Evolutionary conservation across 2,113 vertebrate genomes (phyloP).

Genomic region (Ascaphus truei): DNA sequence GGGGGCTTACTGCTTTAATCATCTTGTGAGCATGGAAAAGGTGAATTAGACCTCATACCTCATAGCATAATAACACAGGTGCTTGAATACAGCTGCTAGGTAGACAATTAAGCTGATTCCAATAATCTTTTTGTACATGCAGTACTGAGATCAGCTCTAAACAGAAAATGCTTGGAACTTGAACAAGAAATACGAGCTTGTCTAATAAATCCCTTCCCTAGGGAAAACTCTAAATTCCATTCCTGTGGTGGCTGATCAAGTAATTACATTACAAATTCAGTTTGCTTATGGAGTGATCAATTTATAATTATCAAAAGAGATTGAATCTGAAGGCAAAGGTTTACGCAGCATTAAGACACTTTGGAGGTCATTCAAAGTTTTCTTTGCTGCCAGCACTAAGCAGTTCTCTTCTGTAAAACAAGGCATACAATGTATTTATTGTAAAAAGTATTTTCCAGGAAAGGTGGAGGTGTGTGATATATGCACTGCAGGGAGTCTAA

Average conservation of each 20-base stretch:
- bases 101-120: not conserved
- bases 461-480: no score
- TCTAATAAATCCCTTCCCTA: not conserved
- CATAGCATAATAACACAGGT: not conserved
- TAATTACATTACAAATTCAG: constrained; percentile 35
- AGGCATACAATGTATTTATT: no score
- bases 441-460: no score
- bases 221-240: not conserved
- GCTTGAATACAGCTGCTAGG: no score
- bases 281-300: constrained; percentile 23
- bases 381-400: not conserved
- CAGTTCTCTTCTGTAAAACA: no score
- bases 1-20: no score
- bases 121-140: not conserved
- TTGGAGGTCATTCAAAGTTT: not conserved
- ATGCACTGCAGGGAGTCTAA: no score
- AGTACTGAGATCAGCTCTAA: no score
- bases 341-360: not conserved
- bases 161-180: no score
- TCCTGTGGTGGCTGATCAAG: constrained; percentile 8
- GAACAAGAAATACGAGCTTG: no score
- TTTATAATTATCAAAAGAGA: constrained; percentile 34
- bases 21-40: no score
- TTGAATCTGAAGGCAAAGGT: not conserved
- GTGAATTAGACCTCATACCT: no score